phyloP scores from a whole-genome alignment of 2,113 vertebrate genomes.

The Echinops telfairi region DNA sequence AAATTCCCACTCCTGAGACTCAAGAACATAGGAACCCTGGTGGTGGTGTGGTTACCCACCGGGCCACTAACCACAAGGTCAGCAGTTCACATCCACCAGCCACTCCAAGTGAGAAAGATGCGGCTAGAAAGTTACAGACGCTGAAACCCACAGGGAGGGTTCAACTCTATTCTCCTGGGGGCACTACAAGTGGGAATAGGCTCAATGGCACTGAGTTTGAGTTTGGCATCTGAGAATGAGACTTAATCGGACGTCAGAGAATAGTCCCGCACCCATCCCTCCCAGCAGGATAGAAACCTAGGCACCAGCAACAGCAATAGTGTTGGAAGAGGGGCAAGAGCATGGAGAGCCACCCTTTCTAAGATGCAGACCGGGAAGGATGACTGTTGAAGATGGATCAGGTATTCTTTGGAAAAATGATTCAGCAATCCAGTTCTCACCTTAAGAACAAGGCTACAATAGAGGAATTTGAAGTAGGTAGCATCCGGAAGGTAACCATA shows the following conservation, averaged over 20 bases:
- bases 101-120: too few relatives aligned
- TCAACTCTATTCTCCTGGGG: too few relatives aligned
- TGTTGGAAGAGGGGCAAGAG: neutral
- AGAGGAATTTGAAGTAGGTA: constrained; percentile 42
- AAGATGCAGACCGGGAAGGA: neutral
- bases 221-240: neutral
- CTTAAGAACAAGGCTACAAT: constrained; percentile 6
- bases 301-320: neutral
- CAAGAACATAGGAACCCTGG: neutral
- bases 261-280: neutral
- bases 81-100: too few relatives aligned
- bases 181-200: too few relatives aligned
- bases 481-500: constrained; percentile 1
- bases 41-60: too few relatives aligned
- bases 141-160: too few relatives aligned
- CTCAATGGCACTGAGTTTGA: too few relatives aligned
- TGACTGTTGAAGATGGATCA: neutral
- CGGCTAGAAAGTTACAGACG: too few relatives aligned
- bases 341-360: neutral
- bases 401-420: neutral
- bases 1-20: neutral
- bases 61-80: too few relatives aligned
- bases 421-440: neutral
- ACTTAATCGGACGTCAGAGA: neutral
- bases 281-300: neutral